Evolutionary conservation across 2,797 vertebrate genomes (phyloP).

Genomic region (Denticeps clupeoides): DNA sequence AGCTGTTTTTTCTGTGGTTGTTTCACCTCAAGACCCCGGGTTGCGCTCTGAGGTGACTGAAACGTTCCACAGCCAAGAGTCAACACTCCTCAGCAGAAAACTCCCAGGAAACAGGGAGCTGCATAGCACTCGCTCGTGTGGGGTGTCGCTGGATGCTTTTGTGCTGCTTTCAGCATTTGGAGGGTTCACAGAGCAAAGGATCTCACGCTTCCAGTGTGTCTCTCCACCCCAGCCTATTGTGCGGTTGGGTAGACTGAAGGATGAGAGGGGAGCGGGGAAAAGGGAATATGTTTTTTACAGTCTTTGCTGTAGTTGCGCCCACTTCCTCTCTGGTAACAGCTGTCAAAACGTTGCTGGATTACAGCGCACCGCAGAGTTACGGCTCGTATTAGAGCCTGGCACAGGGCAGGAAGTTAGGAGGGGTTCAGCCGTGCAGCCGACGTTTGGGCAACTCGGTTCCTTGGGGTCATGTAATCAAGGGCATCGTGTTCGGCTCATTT

Average conservation of each 20-base stretch:
- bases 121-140: conserved; percentile 27
- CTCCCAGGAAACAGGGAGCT: conserved; percentile 17
- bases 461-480: conserved; percentile 29
- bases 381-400: conserved; percentile 60
- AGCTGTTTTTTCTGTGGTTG: conserved; percentile 8
- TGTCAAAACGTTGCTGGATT: conserved; percentile 72
- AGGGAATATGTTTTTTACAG: conserved; percentile 32
- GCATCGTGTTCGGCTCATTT: too few species aligned
- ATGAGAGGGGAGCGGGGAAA: conserved; percentile 17
- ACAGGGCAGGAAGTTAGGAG: conserved; percentile 47
- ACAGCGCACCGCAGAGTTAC: conserved; percentile 56
- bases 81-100: conserved; percentile 28
- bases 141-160: conserved; percentile 2
- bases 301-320: conserved; percentile 58
- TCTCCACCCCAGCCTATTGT: conserved; percentile 17
- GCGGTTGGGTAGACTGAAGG: conserved; percentile 22
- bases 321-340: conserved; percentile 78
- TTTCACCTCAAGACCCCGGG: conserved; percentile 8
- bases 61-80: conserved; percentile 20
- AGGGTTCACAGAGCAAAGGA: conserved; percentile 18
- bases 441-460: conserved; percentile 42
- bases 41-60: conserved; percentile 14
- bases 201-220: conserved; percentile 26
- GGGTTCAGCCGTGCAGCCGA: conserved; percentile 35
- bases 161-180: conserved; percentile 29